Evolutionary conservation across 2,888 invertebrate genomes (phyloP).

Genomic region (Kryphioiulus occultus): DNA sequence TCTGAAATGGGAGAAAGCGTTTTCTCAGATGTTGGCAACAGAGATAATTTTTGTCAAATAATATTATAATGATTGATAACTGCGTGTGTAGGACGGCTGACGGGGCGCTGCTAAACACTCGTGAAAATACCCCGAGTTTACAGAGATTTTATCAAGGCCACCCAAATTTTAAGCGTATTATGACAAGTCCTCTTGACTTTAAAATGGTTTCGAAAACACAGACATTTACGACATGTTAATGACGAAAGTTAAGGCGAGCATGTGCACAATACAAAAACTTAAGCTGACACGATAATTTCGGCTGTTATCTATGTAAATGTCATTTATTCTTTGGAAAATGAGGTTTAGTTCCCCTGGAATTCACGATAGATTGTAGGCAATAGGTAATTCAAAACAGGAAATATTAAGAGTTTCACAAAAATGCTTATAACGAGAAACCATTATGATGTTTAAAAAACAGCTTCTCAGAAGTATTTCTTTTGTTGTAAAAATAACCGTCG

Average conservation of each 20-base stretch:
- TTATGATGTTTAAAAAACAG: background rate
- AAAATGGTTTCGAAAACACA: background rate
- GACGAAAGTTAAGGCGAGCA: background rate
- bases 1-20: constrained; percentile 13
- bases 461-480: background rate
- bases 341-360: background rate
- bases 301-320: background rate
- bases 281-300: background rate
- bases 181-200: background rate
- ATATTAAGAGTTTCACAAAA: background rate
- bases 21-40: constrained; percentile 14
- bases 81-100: background rate
- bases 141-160: constrained; percentile 39
- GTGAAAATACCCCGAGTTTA: constrained; percentile 2
- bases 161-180: constrained; percentile 7
- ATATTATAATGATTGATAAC: constrained; percentile 21
- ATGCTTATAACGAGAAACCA: background rate
- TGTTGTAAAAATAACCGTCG: too few species aligned
- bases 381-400: background rate
- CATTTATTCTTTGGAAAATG: background rate
- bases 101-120: background rate
- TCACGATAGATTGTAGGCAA: background rate
- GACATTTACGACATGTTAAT: constrained; percentile 20
- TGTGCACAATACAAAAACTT: background rate
- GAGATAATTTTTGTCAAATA: constrained; percentile 22